phyloP scores from a whole-genome alignment of 2,888 invertebrate species.

The Holacanthella duospinosa region DNA sequence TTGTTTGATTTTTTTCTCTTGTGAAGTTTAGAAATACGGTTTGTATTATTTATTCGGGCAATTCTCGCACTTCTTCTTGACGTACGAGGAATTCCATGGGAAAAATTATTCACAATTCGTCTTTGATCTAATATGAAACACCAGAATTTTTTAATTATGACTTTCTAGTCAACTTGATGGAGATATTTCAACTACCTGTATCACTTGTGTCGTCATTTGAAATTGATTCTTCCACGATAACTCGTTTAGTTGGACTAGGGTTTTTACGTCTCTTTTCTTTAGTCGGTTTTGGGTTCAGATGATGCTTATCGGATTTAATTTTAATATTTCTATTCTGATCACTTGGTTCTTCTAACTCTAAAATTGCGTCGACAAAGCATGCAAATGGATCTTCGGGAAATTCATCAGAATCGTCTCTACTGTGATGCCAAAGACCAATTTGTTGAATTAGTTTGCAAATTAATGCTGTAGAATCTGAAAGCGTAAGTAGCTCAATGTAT shows the following conservation, averaged over 20 bases:
- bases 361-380: neutral
- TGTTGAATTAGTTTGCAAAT: neutral
- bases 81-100: neutral
- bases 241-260: too few relatives aligned
- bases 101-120: too few relatives aligned
- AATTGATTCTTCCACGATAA: neutral
- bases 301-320: neutral
- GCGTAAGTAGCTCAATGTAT: neutral
- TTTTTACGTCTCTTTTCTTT: neutral
- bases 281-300: too few relatives aligned
- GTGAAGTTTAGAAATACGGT: neutral
- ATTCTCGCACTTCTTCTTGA: neutral
- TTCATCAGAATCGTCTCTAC: neutral
- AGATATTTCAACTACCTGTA: too few relatives aligned
- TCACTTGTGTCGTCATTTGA: neutral
- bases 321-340: neutral
- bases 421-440: neutral
- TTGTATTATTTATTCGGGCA: neutral
- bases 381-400: neutral
- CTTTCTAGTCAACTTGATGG: neutral
- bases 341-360: neutral
- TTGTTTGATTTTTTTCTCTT: too few relatives aligned
- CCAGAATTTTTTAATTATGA: neutral
- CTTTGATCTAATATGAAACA: neutral
- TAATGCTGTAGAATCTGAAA: neutral